Base-by-base conservation (phyloP, 2,888 invertebrate species). In the Diachrysia chrysitis region DNA sequence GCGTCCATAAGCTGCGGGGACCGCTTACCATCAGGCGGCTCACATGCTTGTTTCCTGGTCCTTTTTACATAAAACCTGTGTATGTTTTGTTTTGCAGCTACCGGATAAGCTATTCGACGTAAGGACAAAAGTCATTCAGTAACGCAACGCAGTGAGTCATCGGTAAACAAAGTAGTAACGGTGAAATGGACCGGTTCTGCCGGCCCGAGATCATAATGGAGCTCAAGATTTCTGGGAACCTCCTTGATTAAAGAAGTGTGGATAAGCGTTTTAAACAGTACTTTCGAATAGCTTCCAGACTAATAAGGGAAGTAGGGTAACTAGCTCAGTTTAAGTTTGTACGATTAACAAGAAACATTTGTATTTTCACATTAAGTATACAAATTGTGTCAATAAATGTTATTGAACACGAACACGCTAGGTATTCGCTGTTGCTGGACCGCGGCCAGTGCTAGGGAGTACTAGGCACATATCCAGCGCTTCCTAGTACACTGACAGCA, bases 401-500 rank as follows among this genome's bases (percentile, higher is more conserved):
- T 78, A 82, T 80, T 72, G 73, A 71, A 60, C 68, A 69, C 65
- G 69, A 71, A 84, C 78, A 70, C 62, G 75, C 67, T 78, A 69
- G 75, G 66, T 78, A 71, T 85, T 82, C 53, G 79, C 83, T 83
- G 81, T 81, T 66, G 79, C 89, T 93, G 93, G 93, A 90, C 71
- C 69, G 58, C 57, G 76, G 92, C 93, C 93, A 93, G 89, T 80
- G 71, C 68, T 78, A 76, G 84, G 82, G 78, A 81, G 73, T 75
- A 84, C 85, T 91, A 91, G 92, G 92, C 93, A 92, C 69, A 71
- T 66, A 73, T 90, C 93, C 93, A 93, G 83, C 89, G 86, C 88
- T 94, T 94, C 94, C 94, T 93, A 82, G 92, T 92, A 90, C 83
- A 90, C 83, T 86, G 85, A 85, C 86, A 85, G 85, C 82, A 87